Conservation (phyloP, 2,113 vertebrate species). For the Pseudorasbora parva region DNA sequence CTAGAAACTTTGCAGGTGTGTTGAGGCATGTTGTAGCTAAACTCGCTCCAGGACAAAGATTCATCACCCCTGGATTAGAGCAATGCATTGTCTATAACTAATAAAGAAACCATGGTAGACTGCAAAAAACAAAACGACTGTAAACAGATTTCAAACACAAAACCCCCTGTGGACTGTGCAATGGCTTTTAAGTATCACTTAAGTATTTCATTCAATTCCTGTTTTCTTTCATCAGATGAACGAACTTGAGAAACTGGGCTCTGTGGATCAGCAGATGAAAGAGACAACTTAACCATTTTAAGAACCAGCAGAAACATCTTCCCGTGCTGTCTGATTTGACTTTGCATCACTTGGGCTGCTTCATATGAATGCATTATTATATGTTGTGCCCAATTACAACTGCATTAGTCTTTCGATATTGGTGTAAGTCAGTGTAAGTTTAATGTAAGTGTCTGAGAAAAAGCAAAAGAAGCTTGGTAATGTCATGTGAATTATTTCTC, state of each 20-base stretch:
- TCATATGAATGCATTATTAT: conserved; percentile 6
- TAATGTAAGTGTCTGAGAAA: conserved; percentile 6
- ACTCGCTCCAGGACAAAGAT: too few relatives aligned
- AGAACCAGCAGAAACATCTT: conserved; percentile 59
- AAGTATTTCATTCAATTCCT: neutral
- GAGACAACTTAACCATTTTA: conserved; percentile 86
- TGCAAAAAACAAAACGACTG: neutral
- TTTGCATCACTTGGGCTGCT: conserved; percentile 49
- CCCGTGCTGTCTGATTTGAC: conserved; percentile 53
- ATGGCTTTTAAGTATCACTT: neutral
- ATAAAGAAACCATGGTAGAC: neutral
- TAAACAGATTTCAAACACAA: neutral
- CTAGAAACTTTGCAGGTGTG: too few relatives aligned
- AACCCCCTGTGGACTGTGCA: neutral
- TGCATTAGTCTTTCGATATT: neutral
- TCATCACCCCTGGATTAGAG: neutral
- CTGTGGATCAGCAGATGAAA: conserved; percentile 90
- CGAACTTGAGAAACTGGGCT: conserved; percentile 86
- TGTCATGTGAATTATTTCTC: neutral
- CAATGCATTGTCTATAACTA: neutral
- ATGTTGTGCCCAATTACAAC: neutral
- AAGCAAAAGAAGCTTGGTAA: neutral
- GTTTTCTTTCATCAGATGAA: conserved; percentile 76
- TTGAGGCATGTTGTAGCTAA: too few relatives aligned
- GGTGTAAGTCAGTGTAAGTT: neutral